A percentile compares a stretch with the other conserved stretches of the same genome.
Evolutionary conservation across 1,140 invertebrate genomes (phyloP).

Genomic region (Camponotus pennsylvanicus): DNA sequence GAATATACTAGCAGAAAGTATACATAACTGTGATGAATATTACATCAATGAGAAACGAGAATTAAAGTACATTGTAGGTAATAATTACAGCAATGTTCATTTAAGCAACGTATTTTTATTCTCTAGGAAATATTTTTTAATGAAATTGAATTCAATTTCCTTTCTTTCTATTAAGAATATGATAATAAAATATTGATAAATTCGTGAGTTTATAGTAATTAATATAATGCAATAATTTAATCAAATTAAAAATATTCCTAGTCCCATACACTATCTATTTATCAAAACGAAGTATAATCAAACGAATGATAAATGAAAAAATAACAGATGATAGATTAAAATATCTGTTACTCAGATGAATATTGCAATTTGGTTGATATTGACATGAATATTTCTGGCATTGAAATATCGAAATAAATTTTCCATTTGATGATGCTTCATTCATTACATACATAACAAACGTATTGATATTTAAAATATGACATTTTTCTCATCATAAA

Average conservation of each 20-base stretch:
- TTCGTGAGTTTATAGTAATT: neutral
- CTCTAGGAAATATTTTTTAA: neutral
- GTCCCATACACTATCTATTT: slow-evolving; percentile 25
- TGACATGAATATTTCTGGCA: slow-evolving; percentile 43
- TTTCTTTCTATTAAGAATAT: neutral
- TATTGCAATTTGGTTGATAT: slow-evolving; percentile 51
- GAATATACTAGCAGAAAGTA: neutral
- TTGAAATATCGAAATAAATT: slow-evolving; percentile 24
- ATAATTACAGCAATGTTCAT: slow-evolving; percentile 8
- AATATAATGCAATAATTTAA: slow-evolving; percentile 37
- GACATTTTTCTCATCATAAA: slow-evolving; percentile 10
- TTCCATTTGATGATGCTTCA: slow-evolving; percentile 49
- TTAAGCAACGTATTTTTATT: neutral
- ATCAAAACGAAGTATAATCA: slow-evolving; percentile 18
- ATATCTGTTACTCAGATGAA: slow-evolving; percentile 41
- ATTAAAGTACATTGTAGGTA: neutral
- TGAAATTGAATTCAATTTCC: neutral
- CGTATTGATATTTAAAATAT: slow-evolving; percentile 42
- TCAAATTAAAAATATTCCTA: slow-evolving; percentile 25
- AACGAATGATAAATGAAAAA: slow-evolving; percentile 39
- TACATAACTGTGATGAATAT: neutral
- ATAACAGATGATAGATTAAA: slow-evolving; percentile 47
- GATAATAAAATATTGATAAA: slow-evolving; percentile 33
- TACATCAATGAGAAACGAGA: neutral
- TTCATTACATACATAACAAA: slow-evolving; percentile 47